Percentiles rank a stretch among this genome's conserved stretches.
Evolutionary conservation across 2,797 vertebrate species (phyloP).

Genomic region (Orientallactaga sibirica): DNA sequence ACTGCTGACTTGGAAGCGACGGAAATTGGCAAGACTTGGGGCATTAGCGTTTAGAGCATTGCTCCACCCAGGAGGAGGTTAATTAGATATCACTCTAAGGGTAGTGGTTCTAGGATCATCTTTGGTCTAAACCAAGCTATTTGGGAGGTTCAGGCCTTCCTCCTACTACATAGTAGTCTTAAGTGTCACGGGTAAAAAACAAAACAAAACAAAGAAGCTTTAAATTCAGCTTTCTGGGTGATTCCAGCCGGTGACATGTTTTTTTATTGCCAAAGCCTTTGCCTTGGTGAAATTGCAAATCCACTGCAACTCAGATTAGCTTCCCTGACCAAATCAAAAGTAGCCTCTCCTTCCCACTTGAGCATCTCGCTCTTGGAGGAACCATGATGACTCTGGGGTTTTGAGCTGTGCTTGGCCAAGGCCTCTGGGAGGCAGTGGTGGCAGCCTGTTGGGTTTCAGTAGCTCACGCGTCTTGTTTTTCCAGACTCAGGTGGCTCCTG

Average conservation of each 20-base stretch:
- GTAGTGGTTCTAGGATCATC: background rate
- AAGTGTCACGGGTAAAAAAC: background rate
- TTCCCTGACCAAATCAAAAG: background rate
- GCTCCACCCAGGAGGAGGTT: background rate
- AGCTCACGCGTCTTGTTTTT: conserved; percentile 25
- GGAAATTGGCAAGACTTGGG: conserved; percentile 13
- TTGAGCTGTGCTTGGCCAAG: conserved; percentile 38
- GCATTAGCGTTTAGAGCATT: background rate
- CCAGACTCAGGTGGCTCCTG: background rate
- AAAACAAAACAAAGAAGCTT: background rate
- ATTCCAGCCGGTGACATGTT: background rate
- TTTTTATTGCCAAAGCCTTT: background rate
- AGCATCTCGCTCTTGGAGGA: background rate
- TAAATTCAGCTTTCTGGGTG: background rate
- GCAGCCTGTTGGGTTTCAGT: background rate
- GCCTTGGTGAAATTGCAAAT: background rate
- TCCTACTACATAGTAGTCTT: background rate
- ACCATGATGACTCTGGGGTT: conserved; percentile 80
- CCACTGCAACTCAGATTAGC: background rate
- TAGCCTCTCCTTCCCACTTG: accelerated
- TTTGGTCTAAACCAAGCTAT: background rate
- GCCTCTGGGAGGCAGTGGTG: conserved; percentile 75
- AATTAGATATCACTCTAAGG: background rate
- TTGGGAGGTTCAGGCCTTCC: background rate
- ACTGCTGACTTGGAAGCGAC: background rate